These are phyloP conservation scores for Panonychus citri DNA, from an alignment of 1,140 invertebrate species.

Conservation along the genomic window DNA sequence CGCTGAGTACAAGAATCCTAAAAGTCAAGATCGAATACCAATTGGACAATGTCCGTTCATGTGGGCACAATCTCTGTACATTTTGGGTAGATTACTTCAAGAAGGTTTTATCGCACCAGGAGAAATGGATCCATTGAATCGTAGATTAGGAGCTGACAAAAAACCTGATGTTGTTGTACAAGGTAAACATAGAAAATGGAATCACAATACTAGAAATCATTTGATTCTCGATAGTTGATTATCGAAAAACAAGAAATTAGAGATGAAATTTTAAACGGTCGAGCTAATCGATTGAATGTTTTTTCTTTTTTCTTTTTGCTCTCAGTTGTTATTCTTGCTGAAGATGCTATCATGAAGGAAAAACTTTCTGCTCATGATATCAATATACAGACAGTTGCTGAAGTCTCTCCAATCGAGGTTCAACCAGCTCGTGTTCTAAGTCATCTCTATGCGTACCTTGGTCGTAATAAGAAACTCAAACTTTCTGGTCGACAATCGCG, in stretches of 20 bases:
- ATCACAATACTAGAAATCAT: no score
- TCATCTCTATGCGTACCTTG: slow-evolving; percentile 80
- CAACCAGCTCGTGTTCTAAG: slow-evolving; percentile 81
- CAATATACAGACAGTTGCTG: slow-evolving; percentile 70
- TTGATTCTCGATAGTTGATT: no score
- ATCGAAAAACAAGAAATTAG: no score
- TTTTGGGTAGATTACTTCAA: slow-evolving; percentile 73
- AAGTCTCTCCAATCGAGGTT: slow-evolving; percentile 82
- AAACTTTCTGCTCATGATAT: slow-evolving; percentile 72
- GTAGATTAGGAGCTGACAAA: slow-evolving; percentile 76
- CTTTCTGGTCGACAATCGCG: slow-evolving; percentile 76
- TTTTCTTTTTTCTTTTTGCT: slow-evolving; percentile 9
- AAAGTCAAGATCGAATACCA: slow-evolving; percentile 58
- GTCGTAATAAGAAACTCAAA: slow-evolving; percentile 73
- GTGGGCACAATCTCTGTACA: slow-evolving; percentile 95
- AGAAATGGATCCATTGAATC: slow-evolving; percentile 89
- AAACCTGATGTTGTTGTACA: slow-evolving; percentile 98
- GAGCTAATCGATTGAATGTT: no score
- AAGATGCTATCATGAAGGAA: slow-evolving; percentile 66
- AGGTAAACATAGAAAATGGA: no score
- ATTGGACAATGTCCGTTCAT: slow-evolving; percentile 80
- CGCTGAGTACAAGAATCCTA: slow-evolving; percentile 61
- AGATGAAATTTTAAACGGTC: no score
- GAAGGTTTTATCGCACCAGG: slow-evolving; percentile 81
- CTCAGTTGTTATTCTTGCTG: slow-evolving; percentile 75